A percentile compares a stretch with the other conserved stretches of the same genome.
Conservation (phyloP, 2,797 vertebrate species). For the Eulemur coronatus region DNA sequence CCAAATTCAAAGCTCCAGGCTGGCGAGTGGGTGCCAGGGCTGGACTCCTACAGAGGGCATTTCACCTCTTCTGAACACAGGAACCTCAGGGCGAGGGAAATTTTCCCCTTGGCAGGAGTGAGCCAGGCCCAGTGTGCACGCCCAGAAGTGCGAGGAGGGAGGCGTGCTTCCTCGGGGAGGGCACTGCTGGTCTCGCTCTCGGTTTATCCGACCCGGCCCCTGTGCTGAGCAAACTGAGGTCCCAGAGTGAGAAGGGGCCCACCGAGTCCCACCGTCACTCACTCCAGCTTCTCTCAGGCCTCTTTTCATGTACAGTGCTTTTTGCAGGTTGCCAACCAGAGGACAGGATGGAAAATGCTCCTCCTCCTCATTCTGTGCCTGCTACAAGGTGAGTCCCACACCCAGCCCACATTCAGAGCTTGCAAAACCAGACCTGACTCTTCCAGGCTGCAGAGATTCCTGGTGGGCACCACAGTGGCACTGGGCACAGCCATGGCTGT, state of each 20-base stretch:
- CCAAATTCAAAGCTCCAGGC: background rate
- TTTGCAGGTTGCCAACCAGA: slow-evolving; percentile 41
- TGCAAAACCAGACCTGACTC: fast-evolving
- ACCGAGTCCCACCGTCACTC: background rate
- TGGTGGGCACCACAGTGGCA: fast-evolving
- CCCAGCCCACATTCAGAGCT: background rate
- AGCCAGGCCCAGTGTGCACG: background rate
- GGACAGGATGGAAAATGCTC: slow-evolving; percentile 3
- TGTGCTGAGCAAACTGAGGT: fast-evolving
- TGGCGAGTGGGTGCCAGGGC: background rate
- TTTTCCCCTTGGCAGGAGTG: background rate
- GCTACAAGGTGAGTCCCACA: slow-evolving; percentile 62
- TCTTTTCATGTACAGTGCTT: background rate
- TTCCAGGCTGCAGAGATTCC: background rate
- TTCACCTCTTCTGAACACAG: background rate
- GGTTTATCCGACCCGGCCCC: background rate
- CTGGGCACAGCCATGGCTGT: background rate
- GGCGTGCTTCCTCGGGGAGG: background rate
- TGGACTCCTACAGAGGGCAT: background rate
- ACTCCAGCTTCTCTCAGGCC: background rate
- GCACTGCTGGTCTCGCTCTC: background rate
- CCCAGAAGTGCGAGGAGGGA: background rate
- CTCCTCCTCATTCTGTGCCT: slow-evolving; percentile 30
- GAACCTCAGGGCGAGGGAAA: background rate
- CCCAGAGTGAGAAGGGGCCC: background rate